Evolutionary conservation across 2,113 vertebrate genomes (phyloP), one percentile per base, ranked within the genome.

Genomic region (Gracilinanus agilis): DNA sequence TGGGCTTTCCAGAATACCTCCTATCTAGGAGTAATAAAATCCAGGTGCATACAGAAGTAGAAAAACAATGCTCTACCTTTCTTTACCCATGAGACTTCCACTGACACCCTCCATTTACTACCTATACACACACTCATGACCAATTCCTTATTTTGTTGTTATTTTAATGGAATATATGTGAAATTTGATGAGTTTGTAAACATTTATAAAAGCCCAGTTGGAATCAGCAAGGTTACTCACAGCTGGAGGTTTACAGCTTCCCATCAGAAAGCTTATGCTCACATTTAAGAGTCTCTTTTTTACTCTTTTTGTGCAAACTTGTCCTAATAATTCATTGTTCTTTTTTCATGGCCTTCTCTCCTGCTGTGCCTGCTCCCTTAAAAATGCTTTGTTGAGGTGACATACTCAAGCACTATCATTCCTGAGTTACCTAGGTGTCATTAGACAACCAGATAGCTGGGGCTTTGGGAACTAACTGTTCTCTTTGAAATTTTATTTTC

Each of bases 261-360:
- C 44, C 27, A 53, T 55, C 58, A 83, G 49, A 34, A 24, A 92
- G 95, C 94, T 96, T 96, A 91, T 92, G 89, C 89, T 95, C 96
- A 89, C 93, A 83, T 91, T 95, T 94, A 21, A 92, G 49, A 95
- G 93, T 25, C 11, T 40, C 49, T 44, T 67, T 95, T 95, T 93
- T 34, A 56, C 94, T 24, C 83, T 91, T 24, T 90, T 90, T 83
- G 91, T 40, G 7, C 34, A 83, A 40, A 40, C 67, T 40, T 40
- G 19, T 75, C 13, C 34, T 83, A n/a, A 40, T 23, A 83, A 83
- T 83, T 83, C 67, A 40, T 83, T 83, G 67, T 83, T 40, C n/a
- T 83, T 23, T 75, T 16, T 83, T 83, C 24, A 83, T 83, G 67
- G 19, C 16, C n/a, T 83, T 83, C 34, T 83, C 19, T 83, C 67